Percentiles rank a stretch among this genome's conserved stretches.
These are phyloP conservation scores for Brachionus asplanchnoidis DNA, from an alignment of 1,140 invertebrate species.

Conservation along the genomic window DNA sequence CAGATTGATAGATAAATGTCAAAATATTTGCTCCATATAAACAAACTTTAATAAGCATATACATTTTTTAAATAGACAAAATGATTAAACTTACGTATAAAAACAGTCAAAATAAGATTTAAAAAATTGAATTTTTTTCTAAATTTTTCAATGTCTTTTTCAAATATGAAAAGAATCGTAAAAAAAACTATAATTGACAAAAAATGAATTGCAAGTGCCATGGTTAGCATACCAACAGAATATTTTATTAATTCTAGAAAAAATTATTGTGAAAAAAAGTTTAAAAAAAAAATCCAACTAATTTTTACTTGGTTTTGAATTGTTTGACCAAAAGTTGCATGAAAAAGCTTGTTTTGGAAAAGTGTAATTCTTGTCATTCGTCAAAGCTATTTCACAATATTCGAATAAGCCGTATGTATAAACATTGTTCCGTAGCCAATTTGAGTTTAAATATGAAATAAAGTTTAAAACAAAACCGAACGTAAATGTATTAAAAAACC, in stretches of 20 bases:
- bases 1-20: not conserved
- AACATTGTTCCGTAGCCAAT: not conserved
- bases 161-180: not conserved
- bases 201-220: conserved; percentile 9
- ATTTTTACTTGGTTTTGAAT: conserved; percentile 29
- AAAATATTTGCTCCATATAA: not conserved
- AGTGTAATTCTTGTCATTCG: not conserved
- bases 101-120: not conserved
- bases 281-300: not conserved
- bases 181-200: not conserved
- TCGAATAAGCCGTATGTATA: conserved; percentile 10
- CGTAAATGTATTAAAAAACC: conserved; percentile 12
- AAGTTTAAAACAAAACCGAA: conserved; percentile 36
- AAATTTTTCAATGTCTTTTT: not conserved
- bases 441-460: conserved; percentile 34
- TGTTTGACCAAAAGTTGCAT: conserved; percentile 21
- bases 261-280: not conserved
- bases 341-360: not conserved
- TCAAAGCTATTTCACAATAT: conserved; percentile 7
- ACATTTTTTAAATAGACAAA: not conserved
- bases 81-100: not conserved
- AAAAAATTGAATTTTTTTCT: not conserved
- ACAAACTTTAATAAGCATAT: not conserved
- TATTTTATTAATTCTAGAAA: not conserved
- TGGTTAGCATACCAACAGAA: not conserved